Evolutionary conservation across 2,797 vertebrate genomes (phyloP).

Genomic region (Phaenicophaeus curvirostris): DNA sequence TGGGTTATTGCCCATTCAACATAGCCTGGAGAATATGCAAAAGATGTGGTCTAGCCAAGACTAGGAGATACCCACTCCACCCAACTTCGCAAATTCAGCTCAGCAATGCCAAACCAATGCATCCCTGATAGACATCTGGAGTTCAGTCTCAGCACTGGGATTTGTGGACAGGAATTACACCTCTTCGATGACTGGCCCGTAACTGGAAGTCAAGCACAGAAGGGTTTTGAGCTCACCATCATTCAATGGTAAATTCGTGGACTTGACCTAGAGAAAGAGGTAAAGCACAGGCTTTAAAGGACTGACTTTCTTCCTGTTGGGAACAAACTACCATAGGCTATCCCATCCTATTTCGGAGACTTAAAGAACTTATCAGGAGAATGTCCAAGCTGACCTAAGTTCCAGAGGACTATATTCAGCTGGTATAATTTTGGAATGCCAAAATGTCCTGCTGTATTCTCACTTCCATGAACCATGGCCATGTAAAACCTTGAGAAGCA

Average conservation of each 20-base stretch:
- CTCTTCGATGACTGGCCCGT: not conserved
- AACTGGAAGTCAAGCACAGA: not conserved
- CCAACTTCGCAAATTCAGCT: not conserved
- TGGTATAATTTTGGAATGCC: not conserved
- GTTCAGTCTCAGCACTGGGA: not conserved
- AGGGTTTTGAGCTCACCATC: not conserved
- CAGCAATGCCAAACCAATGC: not conserved
- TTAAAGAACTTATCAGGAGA: not conserved
- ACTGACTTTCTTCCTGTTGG: not conserved
- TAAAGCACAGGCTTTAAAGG: not conserved
- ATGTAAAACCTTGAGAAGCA: not conserved
- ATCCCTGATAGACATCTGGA: rapidly evolving
- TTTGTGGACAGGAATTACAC: not conserved
- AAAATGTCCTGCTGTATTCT: not conserved
- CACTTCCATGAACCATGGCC: not conserved
- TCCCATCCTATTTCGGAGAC: not conserved
- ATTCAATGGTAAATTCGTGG: not conserved
- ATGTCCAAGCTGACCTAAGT: not conserved
- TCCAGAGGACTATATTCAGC: not conserved
- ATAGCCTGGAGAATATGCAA: not conserved
- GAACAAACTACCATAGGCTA: not conserved
- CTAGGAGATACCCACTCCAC: not conserved
- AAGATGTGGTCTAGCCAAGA: not conserved
- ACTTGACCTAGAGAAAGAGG: not conserved
- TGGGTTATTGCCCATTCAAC: rapidly evolving